A percentile compares a stretch with the other conserved stretches of the same genome.
These are phyloP conservation scores for Trialeurodes vaporariorum DNA, from an alignment of 1,140 invertebrate species.

Conservation along the genomic window DNA sequence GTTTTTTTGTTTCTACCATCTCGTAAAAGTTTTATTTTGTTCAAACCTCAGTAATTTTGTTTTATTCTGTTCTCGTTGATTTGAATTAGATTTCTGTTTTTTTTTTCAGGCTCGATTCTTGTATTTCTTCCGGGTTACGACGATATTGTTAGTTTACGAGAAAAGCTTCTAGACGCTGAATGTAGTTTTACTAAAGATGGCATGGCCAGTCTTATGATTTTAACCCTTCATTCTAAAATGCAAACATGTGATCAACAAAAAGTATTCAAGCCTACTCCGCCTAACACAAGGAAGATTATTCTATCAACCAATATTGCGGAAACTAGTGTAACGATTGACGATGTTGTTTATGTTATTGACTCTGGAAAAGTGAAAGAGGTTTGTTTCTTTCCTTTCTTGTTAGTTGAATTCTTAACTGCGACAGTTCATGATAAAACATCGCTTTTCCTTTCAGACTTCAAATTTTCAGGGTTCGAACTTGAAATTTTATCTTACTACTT, in stretches of 20 bases:
- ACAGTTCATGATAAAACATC: too few species aligned
- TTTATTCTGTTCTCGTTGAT: too few species aligned
- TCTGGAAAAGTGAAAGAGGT: slow-evolving; percentile 73
- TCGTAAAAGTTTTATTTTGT: too few species aligned
- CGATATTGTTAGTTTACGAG: slow-evolving; percentile 50
- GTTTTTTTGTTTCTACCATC: too few species aligned
- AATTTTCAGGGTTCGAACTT: too few species aligned
- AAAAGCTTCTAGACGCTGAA: slow-evolving; percentile 42
- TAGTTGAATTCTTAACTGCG: too few species aligned
- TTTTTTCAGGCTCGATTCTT: slow-evolving; percentile 65
- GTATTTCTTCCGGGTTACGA: slow-evolving; percentile 75
- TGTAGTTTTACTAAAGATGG: slow-evolving; percentile 27
- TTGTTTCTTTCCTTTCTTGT: too few species aligned
- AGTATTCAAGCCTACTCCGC: slow-evolving; percentile 56
- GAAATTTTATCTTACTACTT: too few species aligned
- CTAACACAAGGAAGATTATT: slow-evolving; percentile 62
- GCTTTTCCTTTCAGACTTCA: too few species aligned
- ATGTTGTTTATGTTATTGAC: slow-evolving; percentile 78
- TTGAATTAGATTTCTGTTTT: too few species aligned
- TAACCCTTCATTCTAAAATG: slow-evolving; percentile 72
- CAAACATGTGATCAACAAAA: slow-evolving; percentile 62
- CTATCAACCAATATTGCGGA: slow-evolving; percentile 73
- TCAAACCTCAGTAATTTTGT: too few species aligned
- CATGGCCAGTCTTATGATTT: slow-evolving; percentile 48
- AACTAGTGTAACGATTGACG: slow-evolving; percentile 84